Evolutionary conservation across 2,888 invertebrate genomes (phyloP), one percentile per base, ranked within the genome.

Genomic region (Drosophila paracracens): DNA sequence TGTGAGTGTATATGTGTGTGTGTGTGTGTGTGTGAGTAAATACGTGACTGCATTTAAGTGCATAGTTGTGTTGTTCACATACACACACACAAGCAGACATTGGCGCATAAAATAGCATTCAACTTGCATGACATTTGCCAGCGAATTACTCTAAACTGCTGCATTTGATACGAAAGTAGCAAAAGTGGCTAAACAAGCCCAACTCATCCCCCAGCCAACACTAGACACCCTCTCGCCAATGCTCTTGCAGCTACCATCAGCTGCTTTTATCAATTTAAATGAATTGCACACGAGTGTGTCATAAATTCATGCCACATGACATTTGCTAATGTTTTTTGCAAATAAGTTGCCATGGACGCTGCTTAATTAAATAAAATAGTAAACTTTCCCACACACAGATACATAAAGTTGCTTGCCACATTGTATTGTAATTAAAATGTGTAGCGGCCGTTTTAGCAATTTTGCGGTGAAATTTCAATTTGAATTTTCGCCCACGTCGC

Each of bases 21-120:
- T 61, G 8, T 62, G 13, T 64, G 35, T 76, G 53, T 67, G 33
- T 71, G 50, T 67, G 62, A 61, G 64, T 77, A 67, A 70, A 67
- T 78, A 83, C 89, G 90, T 90, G 90, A 83, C 86, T 89, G 90
- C 87, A 89, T 88, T 90, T 88, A 90, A 90, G 84, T 90, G 90
- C 89, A 90, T 89, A 89, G 83, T 79, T 83, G 89, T 89, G 89
- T 90, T 76, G 69, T 58, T 65, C 68, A 81, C 70, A 76, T 51
- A 70, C 33, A 72, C 25, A 46, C 0, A 35, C 40, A 46, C 40
- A n/a, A 21, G 11, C 43, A 77, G 50, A 59, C 61, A 68, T 62
- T 62, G 67, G 61, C 66, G 71, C 79, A 83, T 90, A 81, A 88
- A 85, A 76, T 83, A 82, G 90, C 79, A 88, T 88, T 90, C 76